Evolutionary conservation across 2,888 invertebrate species (phyloP), one percentile per base, ranked within the genome.

Genomic region (Rhodophaea formosa): DNA sequence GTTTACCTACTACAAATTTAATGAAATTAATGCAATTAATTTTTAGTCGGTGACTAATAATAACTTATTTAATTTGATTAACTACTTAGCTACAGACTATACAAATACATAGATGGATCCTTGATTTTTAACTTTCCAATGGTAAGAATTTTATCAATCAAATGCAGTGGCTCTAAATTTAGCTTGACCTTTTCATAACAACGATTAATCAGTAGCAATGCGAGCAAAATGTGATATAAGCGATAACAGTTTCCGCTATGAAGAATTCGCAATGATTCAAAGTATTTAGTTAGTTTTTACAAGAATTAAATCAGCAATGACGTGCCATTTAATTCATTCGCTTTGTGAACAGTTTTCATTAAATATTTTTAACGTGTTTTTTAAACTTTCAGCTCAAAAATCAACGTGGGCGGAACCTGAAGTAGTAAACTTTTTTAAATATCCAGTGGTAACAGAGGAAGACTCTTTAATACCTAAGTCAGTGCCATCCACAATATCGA

Each of bases 331-430:
- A 39, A 74, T 82, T 57, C 58, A 78, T 58, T 65, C 59, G 62
- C 64, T 84, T 51, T 87, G 82, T 69, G 76, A 82, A 30, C 68
- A 76, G 32, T 65, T 78, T 8, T 68, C 75, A 7, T 70, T 69
- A 61, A 75, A 73, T 65, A 62, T 83, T 68, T 80, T 83, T 62
- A 80, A 77, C 70, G 68, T 70, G 63, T 72, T 82, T 56, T 82
- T 78, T 69, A 78, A 81, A 67, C 63, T 91, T 89, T 62, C 90
- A 91, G 91, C 87, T 79, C 90, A 89, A 79, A 89, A 88, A 75
- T 69, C 88, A 56, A 71, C 87, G 63, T 90, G 88, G 89, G 82
- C 80, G 65, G 89, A 89, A 71, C 69, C 82, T 42, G 90, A 90
- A 59, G 77, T 74, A 59, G 42, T 84, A 86, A 66, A n/a, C n/a